These are phyloP conservation scores for Channa argus DNA, from an alignment of 2,113 vertebrate genomes.

Conservation along the genomic window DNA sequence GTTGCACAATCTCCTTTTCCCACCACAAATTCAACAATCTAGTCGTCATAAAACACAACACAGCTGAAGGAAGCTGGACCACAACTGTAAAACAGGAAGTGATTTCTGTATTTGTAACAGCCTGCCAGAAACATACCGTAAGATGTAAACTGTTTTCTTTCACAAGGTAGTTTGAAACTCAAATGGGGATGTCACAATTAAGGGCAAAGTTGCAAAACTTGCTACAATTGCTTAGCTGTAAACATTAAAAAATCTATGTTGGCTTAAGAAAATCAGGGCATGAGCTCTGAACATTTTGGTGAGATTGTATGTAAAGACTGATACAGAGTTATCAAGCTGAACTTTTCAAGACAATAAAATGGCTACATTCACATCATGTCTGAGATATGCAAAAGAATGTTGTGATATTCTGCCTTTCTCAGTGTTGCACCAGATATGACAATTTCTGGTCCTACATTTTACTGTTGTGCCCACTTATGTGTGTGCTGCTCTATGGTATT, in stretches of 20 bases:
- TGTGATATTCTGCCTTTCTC: neutral
- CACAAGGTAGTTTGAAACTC: slow-evolving; percentile 58
- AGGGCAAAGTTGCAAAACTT: slow-evolving; percentile 38
- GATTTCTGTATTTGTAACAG: slow-evolving; percentile 58
- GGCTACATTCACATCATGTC: slow-evolving; percentile 3
- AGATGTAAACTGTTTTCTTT: slow-evolving; percentile 60
- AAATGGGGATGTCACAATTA: slow-evolving; percentile 61
- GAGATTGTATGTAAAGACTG: neutral
- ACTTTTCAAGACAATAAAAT: slow-evolving; percentile 19
- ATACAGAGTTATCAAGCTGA: slow-evolving; percentile 2
- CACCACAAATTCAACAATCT: slow-evolving; percentile 74
- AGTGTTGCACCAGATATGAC: too few relatives aligned
- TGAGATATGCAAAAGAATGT: neutral
- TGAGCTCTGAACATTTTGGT: slow-evolving; percentile 6
- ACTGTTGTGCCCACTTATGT: neutral
- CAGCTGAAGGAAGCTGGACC: slow-evolving; percentile 60
- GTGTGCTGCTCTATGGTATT: slow-evolving; percentile 48
- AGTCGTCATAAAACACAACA: slow-evolving; percentile 56
- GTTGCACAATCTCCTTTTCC: slow-evolving; percentile 58
- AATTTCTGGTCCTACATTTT: too few relatives aligned
- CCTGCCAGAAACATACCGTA: slow-evolving; percentile 62
- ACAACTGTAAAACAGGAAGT: slow-evolving; percentile 66
- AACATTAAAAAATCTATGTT: slow-evolving; percentile 37
- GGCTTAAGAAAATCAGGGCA: slow-evolving; percentile 16
- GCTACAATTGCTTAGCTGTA: slow-evolving; percentile 31